A percentile compares a stretch with the other conserved stretches of the same genome.
Conservation (phyloP, 2,113 vertebrate genomes). For the Muscicapa adusta region DNA sequence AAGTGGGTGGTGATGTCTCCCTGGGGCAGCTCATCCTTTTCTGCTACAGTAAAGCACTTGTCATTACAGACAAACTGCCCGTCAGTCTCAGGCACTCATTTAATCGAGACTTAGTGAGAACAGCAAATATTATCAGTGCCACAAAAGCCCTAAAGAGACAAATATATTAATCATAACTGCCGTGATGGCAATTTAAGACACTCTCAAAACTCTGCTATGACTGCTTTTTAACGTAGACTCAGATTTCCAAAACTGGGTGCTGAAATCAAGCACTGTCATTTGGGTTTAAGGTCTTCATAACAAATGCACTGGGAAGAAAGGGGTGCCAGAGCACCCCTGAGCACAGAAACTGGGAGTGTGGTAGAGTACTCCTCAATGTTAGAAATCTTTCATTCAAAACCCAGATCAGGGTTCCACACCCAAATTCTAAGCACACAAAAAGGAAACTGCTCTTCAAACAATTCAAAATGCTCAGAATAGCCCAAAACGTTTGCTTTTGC, state of each 20-base stretch:
- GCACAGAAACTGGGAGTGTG: background rate
- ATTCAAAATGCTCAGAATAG: background rate
- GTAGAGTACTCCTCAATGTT: background rate
- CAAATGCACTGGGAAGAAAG: background rate
- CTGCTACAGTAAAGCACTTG: slow-evolving; percentile 72
- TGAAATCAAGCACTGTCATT: background rate
- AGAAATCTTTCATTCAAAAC: background rate
- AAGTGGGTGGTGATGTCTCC: slow-evolving; percentile 78
- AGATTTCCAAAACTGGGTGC: background rate
- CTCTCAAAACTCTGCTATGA: background rate
- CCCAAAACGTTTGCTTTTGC: slow-evolving; percentile 33
- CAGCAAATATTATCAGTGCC: slow-evolving; percentile 45
- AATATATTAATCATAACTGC: slow-evolving; percentile 53
- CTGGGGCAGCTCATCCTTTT: slow-evolving; percentile 76
- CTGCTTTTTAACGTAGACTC: background rate
- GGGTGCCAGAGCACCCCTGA: background rate
- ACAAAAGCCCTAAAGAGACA: slow-evolving; percentile 63
- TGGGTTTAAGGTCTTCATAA: background rate
- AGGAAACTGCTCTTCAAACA: background rate
- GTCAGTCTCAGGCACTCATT: slow-evolving; percentile 70
- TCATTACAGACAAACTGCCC: slow-evolving; percentile 75
- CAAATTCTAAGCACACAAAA: background rate
- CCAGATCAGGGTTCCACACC: background rate
- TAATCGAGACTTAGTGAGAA: slow-evolving; percentile 63
- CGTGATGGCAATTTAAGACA: slow-evolving; percentile 5